Evolutionary conservation across 2,113 vertebrate species (phyloP).

Genomic region (Mus spicilegus): DNA sequence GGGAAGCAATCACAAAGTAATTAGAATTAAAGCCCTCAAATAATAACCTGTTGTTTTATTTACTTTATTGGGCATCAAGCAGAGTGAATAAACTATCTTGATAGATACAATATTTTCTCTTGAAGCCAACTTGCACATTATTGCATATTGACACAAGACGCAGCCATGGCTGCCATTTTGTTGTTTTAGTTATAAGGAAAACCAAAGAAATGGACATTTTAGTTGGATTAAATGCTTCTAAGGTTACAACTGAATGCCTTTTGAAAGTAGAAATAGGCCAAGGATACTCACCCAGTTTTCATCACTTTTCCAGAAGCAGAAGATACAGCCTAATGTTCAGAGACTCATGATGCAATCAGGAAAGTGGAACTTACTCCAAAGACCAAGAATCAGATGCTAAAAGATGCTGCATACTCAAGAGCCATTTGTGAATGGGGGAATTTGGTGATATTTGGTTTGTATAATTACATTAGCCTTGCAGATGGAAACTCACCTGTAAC

Average conservation of each 20-base stretch:
- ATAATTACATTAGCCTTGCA: constrained; percentile 60
- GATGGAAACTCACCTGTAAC: not conserved
- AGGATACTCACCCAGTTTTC: not conserved
- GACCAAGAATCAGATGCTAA: not conserved
- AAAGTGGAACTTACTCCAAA: not conserved
- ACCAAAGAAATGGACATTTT: constrained; percentile 31
- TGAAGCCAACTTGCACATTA: not conserved
- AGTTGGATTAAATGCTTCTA: not conserved
- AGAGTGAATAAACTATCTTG: not conserved
- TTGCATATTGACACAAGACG: not conserved
- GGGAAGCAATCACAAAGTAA: not conserved
- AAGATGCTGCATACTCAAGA: not conserved
- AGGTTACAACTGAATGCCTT: not conserved
- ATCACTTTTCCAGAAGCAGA: not conserved
- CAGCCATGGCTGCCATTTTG: not conserved
- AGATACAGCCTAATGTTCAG: not conserved
- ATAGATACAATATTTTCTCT: not conserved
- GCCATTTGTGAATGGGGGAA: not conserved
- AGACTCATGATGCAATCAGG: not conserved
- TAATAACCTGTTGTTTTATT: not conserved
- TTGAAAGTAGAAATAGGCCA: constrained; percentile 34
- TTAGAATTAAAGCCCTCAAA: not conserved
- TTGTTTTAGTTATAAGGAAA: constrained; percentile 15
- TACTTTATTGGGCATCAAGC: constrained; percentile 23
- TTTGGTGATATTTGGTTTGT: constrained; percentile 9